A percentile compares a stretch with the other conserved stretches of the same genome.
Conservation (phyloP, 1,140 invertebrate species). For the Oscheius sp. region DNA sequence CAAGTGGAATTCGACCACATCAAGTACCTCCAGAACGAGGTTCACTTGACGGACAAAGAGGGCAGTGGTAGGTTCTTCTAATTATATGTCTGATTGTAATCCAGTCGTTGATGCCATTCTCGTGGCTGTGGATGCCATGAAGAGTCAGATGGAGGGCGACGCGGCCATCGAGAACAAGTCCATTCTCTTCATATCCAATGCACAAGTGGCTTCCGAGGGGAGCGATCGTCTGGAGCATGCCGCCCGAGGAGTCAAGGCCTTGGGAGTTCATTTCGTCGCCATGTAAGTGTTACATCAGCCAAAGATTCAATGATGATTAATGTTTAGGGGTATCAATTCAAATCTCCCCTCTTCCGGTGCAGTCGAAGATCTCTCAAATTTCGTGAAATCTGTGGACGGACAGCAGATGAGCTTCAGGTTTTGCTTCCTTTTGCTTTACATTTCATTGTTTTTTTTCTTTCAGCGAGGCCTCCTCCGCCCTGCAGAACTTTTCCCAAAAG, state of each 20-base stretch:
- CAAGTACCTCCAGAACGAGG: background rate
- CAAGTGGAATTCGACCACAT: background rate
- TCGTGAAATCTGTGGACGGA: background rate
- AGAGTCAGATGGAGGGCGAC: background rate
- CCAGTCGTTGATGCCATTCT: background rate
- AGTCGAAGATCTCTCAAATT: background rate
- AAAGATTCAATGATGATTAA: background rate
- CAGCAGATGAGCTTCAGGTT: background rate
- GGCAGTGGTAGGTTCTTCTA: background rate
- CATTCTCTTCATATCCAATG: background rate
- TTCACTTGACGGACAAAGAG: background rate
- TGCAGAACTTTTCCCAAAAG: background rate
- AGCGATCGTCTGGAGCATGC: background rate
- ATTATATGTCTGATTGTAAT: background rate
- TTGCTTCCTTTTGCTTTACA: background rate
- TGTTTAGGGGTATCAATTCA: background rate
- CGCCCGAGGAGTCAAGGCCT: background rate
- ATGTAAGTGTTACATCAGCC: background rate
- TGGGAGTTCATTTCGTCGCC: background rate
- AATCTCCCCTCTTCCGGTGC: background rate
- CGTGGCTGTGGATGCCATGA: background rate
- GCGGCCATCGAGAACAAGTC: background rate
- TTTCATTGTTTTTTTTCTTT: background rate
- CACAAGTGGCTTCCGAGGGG: background rate
- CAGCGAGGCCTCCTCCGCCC: background rate